phyloP scores from a whole-genome alignment of 1,140 invertebrate species.

The Adoxophyes honmai region DNA sequence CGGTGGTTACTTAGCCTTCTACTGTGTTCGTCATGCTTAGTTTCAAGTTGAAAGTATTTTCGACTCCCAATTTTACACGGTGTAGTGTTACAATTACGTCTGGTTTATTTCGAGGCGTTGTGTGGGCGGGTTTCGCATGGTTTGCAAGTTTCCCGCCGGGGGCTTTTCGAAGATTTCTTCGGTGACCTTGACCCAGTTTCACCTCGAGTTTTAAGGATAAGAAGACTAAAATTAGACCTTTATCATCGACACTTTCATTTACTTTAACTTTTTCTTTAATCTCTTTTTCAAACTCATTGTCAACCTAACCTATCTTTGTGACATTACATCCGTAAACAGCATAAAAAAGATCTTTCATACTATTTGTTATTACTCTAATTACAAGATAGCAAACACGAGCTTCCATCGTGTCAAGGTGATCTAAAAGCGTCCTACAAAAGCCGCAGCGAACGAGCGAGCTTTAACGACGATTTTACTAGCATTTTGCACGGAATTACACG shows the following conservation, averaged over 20 bases:
- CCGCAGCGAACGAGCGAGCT: not conserved
- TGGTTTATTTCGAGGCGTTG: constrained; percentile 61
- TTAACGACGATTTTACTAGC: constrained; percentile 4
- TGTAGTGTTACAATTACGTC: constrained; percentile 64
- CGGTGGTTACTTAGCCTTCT: too few species aligned
- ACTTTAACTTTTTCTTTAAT: too few species aligned
- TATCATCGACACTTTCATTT: too few species aligned
- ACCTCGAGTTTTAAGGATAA: constrained; percentile 22
- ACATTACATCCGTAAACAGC: too few species aligned
- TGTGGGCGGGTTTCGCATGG: constrained; percentile 12
- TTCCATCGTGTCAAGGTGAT: constrained; percentile 48
- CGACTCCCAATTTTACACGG: constrained; percentile 43
- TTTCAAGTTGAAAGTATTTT: constrained; percentile 26
- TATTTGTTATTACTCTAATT: constrained; percentile 4
- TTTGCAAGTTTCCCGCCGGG: constrained; percentile 5
- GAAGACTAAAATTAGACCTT: too few species aligned
- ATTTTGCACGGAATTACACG: not conserved
- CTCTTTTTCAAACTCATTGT: too few species aligned
- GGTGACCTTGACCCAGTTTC: constrained; percentile 63
- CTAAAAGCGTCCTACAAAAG: constrained; percentile 21
- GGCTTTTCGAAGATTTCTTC: not conserved
- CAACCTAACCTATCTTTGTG: too few species aligned
- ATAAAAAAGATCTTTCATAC: too few species aligned
- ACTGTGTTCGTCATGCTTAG: not conserved
- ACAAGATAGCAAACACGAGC: constrained; percentile 8